Evolutionary conservation across 2,113 vertebrate genomes (phyloP), one percentile per base, ranked within the genome.

Genomic region (Blennius ocellaris): DNA sequence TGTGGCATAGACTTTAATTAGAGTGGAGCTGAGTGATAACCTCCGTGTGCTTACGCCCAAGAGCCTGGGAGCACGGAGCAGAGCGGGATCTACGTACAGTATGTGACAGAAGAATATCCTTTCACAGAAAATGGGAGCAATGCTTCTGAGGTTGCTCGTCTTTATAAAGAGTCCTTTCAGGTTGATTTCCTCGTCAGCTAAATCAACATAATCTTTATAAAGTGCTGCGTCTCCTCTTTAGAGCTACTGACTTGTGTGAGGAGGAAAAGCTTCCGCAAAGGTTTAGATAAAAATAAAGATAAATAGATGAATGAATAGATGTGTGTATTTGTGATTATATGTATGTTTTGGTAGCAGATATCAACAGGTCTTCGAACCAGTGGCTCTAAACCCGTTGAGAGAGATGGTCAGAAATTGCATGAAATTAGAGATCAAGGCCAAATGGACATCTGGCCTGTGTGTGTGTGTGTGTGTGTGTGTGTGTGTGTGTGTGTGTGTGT

Each of bases 391-490:
- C 55, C 54, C 55, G 57, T 62, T 61, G 48, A 72, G 59, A 73
- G 75, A 72, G 78, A 89, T 73, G 69, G 48, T 83, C 49, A 69
- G 62, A 84, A 67, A 76, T 40, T 55, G 63, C 53, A 79, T 52
- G 66, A 83, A 82, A 85, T 83, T 16, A 59, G 43, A 86, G 72
- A 81, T 82, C 45, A 57, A 71, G 66, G 62, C 71, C 49, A 81
- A 75, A 78, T 52, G 14, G 73, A 86, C 68, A 80, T 80, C 53
- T 73, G 66, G 76, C 48, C 36, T 6, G 0, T 43, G 21, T 51
- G 60, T 62, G 44, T 43, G 62, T 44, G 15, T 14, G 51, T 51
- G 56, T 50, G 56, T 59, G 55, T 11, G 16, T 54, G 50, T n/a
- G 50, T 47, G 44, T 48, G 16, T 54, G 47, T 50, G n/a, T 54